Evolutionary conservation across 1,140 invertebrate species (phyloP).

Genomic region (Lutraria rhynchaena): DNA sequence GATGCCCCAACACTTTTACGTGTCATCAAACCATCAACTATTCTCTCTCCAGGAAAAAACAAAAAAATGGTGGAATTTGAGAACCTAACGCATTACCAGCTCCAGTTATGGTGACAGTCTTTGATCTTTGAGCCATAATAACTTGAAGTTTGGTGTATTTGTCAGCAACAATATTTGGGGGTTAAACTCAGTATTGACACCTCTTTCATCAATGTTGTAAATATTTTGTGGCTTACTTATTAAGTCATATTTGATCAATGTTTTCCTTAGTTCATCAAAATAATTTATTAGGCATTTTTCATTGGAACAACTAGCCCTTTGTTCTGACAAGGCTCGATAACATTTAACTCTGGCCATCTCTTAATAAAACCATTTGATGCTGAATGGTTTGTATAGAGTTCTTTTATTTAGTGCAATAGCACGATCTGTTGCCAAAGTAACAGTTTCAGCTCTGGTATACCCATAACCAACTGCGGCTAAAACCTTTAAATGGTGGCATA

Average conservation of each 20-base stretch:
- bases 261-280: constrained; percentile 22
- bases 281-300: background rate
- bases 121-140: background rate
- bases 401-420: background rate
- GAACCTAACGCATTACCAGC: too few relatives aligned
- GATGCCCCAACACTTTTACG: background rate
- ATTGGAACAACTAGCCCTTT: background rate
- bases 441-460: constrained; percentile 1
- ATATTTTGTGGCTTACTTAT: background rate
- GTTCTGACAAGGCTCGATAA: too few relatives aligned
- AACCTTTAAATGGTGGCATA: background rate
- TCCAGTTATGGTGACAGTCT: constrained; percentile 19
- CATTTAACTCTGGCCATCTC: background rate
- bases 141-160: background rate
- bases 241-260: constrained; percentile 8
- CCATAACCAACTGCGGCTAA: constrained; percentile 6
- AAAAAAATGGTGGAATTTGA: background rate
- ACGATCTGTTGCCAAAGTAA: constrained; percentile 23
- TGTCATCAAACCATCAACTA: background rate
- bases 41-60: constrained; percentile 1
- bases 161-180: constrained; percentile 6
- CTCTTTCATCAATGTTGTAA: constrained; percentile 9
- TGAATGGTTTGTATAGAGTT: constrained; percentile 13
- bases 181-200: background rate
- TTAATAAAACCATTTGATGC: background rate